Percentiles rank a stretch among this genome's conserved stretches.
These are phyloP conservation scores for Sitta europaea DNA, from an alignment of 2,113 vertebrate genomes.

Conservation along the genomic window DNA sequence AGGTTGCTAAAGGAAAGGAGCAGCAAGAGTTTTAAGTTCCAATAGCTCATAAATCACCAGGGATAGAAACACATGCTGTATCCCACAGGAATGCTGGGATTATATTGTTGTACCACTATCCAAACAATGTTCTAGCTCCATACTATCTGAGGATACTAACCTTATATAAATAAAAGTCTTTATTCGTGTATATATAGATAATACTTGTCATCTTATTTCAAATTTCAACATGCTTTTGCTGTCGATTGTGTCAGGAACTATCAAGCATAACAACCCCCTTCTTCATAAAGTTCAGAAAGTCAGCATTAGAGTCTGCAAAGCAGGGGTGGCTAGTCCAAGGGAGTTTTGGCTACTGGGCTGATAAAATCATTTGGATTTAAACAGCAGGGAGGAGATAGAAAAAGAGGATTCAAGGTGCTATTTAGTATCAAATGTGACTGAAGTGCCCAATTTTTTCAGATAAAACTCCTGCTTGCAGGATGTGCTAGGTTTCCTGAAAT, in stretches of 20 bases:
- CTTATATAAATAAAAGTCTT: slow-evolving; percentile 24
- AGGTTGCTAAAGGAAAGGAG: slow-evolving; percentile 13
- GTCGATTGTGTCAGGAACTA: neutral
- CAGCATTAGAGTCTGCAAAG: neutral
- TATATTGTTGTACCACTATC: slow-evolving; percentile 18
- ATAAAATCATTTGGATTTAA: slow-evolving; percentile 1
- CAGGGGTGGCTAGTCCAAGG: neutral
- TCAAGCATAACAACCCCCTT: neutral
- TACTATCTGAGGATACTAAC: slow-evolving; percentile 19
- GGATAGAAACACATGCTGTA: slow-evolving; percentile 14
- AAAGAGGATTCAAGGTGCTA: neutral
- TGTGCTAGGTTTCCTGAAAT: neutral
- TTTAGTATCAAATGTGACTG: neutral
- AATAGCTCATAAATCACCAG: slow-evolving; percentile 40
- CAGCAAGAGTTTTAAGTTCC: slow-evolving; percentile 40
- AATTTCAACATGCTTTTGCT: neutral
- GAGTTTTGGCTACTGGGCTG: neutral
- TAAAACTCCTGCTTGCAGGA: neutral
- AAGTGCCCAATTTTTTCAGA: neutral
- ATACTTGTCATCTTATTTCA: slow-evolving; percentile 9
- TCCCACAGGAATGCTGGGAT: neutral
- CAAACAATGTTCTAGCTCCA: slow-evolving; percentile 30
- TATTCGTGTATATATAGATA: neutral
- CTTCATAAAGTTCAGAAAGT: neutral
- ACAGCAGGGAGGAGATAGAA: neutral